A percentile compares a stretch with the other conserved stretches of the same genome.
Evolutionary conservation across 2,888 invertebrate genomes (phyloP).

Genomic region (Theretra japonica): DNA sequence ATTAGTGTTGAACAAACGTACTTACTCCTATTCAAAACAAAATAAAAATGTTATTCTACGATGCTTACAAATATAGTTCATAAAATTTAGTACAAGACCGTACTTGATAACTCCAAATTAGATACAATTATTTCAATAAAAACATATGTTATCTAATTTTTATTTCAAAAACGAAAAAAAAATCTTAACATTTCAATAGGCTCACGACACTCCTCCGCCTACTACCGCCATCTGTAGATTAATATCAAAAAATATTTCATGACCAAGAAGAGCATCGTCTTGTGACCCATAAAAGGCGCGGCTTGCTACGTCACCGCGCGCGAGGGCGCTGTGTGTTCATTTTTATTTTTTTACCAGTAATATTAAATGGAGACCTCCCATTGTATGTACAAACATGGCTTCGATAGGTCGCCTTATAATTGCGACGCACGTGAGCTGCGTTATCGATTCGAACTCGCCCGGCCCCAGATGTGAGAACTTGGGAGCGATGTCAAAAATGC

Average conservation of each 20-base stretch:
- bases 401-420: conserved; percentile 44
- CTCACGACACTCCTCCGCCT: neutral
- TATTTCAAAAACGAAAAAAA: no score
- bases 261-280: conserved; percentile 19
- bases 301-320: conserved; percentile 38
- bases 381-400: conserved; percentile 46
- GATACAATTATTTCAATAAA: no score
- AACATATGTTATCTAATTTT: no score
- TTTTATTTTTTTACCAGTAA: conserved; percentile 38
- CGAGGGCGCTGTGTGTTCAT: conserved; percentile 50
- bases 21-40: no score
- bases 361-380: conserved; percentile 41
- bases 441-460: conserved; percentile 30
- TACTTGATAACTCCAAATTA: no score
- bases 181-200: neutral
- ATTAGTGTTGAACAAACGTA: no score
- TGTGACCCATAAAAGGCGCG: conserved; percentile 30
- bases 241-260: conserved; percentile 38
- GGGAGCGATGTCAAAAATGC: conserved; percentile 47
- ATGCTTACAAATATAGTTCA: no score
- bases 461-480: conserved; percentile 20
- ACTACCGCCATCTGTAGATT: conserved; percentile 51
- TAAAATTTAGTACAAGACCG: no score
- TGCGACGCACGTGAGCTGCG: conserved; percentile 44
- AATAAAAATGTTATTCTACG: no score